Evolutionary conservation across 2,797 vertebrate species (phyloP), one percentile per base, ranked within the genome.

Genomic region (Acomys russatus): DNA sequence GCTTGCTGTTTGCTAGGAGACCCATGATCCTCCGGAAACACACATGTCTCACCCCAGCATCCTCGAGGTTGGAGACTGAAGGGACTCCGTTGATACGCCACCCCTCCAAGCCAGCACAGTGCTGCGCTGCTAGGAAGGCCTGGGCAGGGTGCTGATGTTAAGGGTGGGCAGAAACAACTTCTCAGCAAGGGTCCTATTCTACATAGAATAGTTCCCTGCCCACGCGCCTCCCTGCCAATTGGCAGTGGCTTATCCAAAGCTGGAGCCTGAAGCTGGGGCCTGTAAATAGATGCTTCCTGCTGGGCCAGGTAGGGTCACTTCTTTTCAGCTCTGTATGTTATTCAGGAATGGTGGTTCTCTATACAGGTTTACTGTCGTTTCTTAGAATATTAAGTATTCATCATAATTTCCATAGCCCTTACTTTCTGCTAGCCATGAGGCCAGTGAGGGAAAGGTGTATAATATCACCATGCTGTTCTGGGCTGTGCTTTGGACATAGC

Each of bases 181-280:
- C 59, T 15, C 4, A 9, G 54, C 49, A 28, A 22, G 1, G 0
- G 9, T 68, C 82, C 56, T 85, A 61, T 44, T 23, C 71, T 91
- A 91, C 33, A 8, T 59, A 77, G 56, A 94, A 79, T 63, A 91
- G 61, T 80, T 86, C 97, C 74, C 94, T 92, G 90, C 80, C 77
- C 88, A 49, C 22, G 51, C 0, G 66, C 61, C 76, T 83, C 51
- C 0, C 90, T 97, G 86, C 90, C 89, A 90, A 66, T 10, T 49
- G n/a, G 94, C 92, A 94, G n/a, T 88, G 93, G n/a, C 14, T 76
- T 59, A n/a, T n/a, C 49, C 79, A 73, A 20, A 38, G 61, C 70
- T 56, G 25, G 49, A 79, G 23, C 51, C 23, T 6, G 18, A 23
- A 30, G 33, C 28, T 71, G 0, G 30, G 1, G 6, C 25, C 30